Evolutionary conservation across 2,888 invertebrate species (phyloP).

Genomic region (Drosophila seclusa): DNA sequence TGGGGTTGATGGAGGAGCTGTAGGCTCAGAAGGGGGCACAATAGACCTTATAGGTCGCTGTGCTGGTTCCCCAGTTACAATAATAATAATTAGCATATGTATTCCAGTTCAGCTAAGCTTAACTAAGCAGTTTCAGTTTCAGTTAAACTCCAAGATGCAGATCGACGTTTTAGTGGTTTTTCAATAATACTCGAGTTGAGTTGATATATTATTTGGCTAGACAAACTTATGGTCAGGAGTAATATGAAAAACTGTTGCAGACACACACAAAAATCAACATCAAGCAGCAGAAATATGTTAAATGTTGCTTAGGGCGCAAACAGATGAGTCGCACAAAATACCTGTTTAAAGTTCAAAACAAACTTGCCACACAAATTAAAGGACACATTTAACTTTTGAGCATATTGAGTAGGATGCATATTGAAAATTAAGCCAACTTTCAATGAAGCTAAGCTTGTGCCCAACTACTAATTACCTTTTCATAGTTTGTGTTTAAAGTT

Average conservation of each 20-base stretch:
- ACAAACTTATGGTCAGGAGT: neutral
- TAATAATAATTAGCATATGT: too few relatives aligned
- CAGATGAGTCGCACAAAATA: neutral
- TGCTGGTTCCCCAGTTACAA: too few relatives aligned
- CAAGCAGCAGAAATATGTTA: neutral
- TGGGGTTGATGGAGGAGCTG: too few relatives aligned
- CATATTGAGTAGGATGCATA: neutral
- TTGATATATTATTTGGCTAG: neutral
- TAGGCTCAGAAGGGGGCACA: too few relatives aligned
- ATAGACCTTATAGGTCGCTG: too few relatives aligned
- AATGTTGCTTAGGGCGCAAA: neutral
- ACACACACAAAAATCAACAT: too few relatives aligned
- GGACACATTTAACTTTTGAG: neutral
- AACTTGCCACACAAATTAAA: neutral
- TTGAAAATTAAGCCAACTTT: neutral
- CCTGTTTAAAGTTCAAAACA: neutral
- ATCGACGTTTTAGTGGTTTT: neutral
- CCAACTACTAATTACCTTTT: slow-evolving; percentile 1
- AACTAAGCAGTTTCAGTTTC: neutral
- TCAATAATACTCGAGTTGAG: neutral
- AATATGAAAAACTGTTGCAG: neutral
- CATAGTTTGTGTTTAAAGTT: slow-evolving; percentile 14
- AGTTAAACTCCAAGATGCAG: neutral
- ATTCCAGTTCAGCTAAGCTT: too few relatives aligned
- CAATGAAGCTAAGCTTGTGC: neutral